Evolutionary conservation across 2,888 invertebrate genomes (phyloP).

Genomic region (Ditylenchus weischeri): DNA sequence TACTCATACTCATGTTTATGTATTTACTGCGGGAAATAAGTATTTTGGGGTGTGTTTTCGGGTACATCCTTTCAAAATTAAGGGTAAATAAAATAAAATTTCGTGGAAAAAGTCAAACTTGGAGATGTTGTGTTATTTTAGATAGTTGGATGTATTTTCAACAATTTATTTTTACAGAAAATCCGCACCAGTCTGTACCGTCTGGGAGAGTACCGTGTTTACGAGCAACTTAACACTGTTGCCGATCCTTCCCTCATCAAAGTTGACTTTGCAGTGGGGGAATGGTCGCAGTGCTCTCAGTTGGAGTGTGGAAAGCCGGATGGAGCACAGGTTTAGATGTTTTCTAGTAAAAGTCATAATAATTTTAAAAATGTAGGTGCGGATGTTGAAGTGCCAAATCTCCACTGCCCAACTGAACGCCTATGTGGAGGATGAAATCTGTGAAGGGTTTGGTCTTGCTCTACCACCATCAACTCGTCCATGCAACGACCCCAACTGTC

Average conservation of each 20-base stretch:
- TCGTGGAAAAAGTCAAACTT: too few relatives aligned
- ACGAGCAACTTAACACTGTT: slow-evolving; percentile 24
- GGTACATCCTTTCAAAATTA: too few relatives aligned
- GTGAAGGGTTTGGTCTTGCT: slow-evolving; percentile 35
- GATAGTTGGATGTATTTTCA: too few relatives aligned
- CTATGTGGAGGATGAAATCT: slow-evolving; percentile 40
- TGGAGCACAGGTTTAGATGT: slow-evolving; percentile 32
- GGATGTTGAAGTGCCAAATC: slow-evolving; percentile 34
- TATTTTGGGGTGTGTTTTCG: too few relatives aligned
- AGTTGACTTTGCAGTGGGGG: slow-evolving; percentile 36
- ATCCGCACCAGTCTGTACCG: slow-evolving; percentile 30
- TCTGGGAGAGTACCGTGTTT: slow-evolving; percentile 30
- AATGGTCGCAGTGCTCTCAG: slow-evolving; percentile 34
- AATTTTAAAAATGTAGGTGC: slow-evolving; percentile 17
- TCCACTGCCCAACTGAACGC: slow-evolving; percentile 27
- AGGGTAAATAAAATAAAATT: too few relatives aligned
- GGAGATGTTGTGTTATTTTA: background rate
- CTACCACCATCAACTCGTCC: slow-evolving; percentile 48
- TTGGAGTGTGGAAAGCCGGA: slow-evolving; percentile 33
- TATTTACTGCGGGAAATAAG: too few relatives aligned
- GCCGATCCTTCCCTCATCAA: slow-evolving; percentile 32
- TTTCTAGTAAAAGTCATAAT: slow-evolving; percentile 12
- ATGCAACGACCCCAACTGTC: slow-evolving; percentile 47
- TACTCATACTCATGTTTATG: too few relatives aligned
- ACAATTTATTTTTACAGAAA: slow-evolving; percentile 23